Percentiles rank a stretch among this genome's conserved stretches.
Evolutionary conservation across 1,140 invertebrate species (phyloP).

Genomic region (Heterodera schachtii): DNA sequence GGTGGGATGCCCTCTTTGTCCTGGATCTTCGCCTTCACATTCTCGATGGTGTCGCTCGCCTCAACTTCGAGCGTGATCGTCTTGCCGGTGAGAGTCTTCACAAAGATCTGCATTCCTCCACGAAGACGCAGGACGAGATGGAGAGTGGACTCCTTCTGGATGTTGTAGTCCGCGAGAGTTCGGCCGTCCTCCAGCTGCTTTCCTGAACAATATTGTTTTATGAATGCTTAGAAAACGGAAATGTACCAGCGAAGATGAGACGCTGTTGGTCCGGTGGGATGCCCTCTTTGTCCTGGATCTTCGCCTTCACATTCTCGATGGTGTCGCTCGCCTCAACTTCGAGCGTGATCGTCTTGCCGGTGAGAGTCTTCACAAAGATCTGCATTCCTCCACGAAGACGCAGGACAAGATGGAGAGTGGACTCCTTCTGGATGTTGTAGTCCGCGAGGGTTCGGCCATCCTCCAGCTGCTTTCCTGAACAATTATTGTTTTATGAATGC

Average conservation of each 20-base stretch:
- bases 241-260: constrained; percentile 50
- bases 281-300: no score
- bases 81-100: constrained; percentile 69
- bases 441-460: constrained; percentile 67
- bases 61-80: constrained; percentile 65
- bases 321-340: constrained; percentile 69
- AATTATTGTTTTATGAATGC: background rate
- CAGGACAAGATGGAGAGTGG: constrained; percentile 71
- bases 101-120: constrained; percentile 73
- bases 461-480: constrained; percentile 64
- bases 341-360: constrained; percentile 70
- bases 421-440: constrained; percentile 68
- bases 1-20: constrained; percentile 67
- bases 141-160: constrained; percentile 70
- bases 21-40: constrained; percentile 54
- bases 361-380: constrained; percentile 69
- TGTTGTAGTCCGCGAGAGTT: constrained; percentile 65
- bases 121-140: constrained; percentile 75
- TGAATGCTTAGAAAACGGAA: background rate
- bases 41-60: constrained; percentile 39
- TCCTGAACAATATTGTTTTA: constrained; percentile 35
- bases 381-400: constrained; percentile 74
- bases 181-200: constrained; percentile 66
- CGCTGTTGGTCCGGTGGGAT: constrained; percentile 35
- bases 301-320: constrained; percentile 54